These are phyloP conservation scores for Schizopygopsis malacanthus DNA, from an alignment of 2,797 vertebrate genomes.

Conservation along the genomic window DNA sequence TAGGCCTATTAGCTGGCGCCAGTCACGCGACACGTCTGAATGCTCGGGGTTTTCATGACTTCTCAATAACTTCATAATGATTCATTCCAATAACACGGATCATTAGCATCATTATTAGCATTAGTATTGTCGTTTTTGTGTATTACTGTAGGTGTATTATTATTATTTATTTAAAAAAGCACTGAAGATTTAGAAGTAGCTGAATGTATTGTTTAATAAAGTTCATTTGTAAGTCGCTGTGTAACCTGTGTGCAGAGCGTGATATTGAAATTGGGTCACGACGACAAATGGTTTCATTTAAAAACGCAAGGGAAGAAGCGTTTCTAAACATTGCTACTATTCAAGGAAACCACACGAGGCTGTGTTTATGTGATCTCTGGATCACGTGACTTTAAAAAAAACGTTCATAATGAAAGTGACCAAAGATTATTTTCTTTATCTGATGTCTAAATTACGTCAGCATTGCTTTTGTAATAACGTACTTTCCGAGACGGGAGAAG, in stretches of 20 bases:
- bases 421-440: not conserved
- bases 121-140: not conserved
- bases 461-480: not conserved
- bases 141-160: not conserved
- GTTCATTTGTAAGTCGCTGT: not conserved
- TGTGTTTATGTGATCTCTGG: not conserved
- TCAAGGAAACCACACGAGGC: conserved; percentile 19
- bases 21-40: not conserved
- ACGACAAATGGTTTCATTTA: not conserved
- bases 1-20: not conserved
- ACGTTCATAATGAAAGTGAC: conserved; percentile 44
- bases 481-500: not conserved
- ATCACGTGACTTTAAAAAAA: conserved; percentile 45
- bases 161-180: no score
- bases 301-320: not conserved
- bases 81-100: not conserved
- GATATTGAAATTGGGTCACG: not conserved
- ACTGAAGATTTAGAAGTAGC: not conserved
- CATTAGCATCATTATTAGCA: not conserved
- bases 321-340: conserved; percentile 37
- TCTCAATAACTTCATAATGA: not conserved
- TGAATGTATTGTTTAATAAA: no score
- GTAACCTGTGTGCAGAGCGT: not conserved
- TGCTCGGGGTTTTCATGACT: not conserved
- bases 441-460: not conserved